Base-by-base conservation (phyloP, 2,888 invertebrate species). In the Drosophila birchii region DNA sequence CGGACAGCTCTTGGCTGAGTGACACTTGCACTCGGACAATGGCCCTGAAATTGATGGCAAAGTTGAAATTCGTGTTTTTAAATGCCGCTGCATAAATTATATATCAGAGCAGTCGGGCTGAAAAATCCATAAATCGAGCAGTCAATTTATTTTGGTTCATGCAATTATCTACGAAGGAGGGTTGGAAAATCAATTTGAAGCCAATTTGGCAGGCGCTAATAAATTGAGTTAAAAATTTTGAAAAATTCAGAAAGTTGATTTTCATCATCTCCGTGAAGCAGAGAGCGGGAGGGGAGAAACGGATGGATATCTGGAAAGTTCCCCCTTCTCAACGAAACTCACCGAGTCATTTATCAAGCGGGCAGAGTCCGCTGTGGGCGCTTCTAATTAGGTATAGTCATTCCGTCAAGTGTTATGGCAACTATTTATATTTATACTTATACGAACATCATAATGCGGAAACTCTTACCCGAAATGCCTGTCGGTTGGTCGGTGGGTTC, bases 211-310 rank as follows among this genome's bases (percentile, higher is more conserved):
- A 45, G 57, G 36, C 70, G 80, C 78, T 86, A 86, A 86, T 86
- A 81, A 86, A 86, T 86, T 81, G 78, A 85, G 84, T 86, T 86
- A 88, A 81, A 84, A 80, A 56, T 53, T 61, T 72, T 63, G 68
- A 51, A 76, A 78, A 78, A 86, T 56, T 72, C 73, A 74, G 55
- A 76, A 78, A 88, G 78, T 78, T 79, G 76, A 76, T 76, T 83
- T 88, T 68, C 63, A 14, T 69, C 63, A 14, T 75, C 66, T 23
- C 20, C 18, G n/a, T n/a, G n/a, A 20, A 20, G 12, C 29, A 20
- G 12, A 53, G 26, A 23, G n/a, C n/a, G n/a, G n/a, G n/a, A n/a
- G n/a, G 6, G 26, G 26, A 9, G 16, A 26, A 55, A 9, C 47
- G 49, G 16, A 44, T 47, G 43, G 12, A 51, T 53, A 14, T 34